Conservation (phyloP, 1,140 invertebrate species). For the Plodia interpunctella region DNA sequence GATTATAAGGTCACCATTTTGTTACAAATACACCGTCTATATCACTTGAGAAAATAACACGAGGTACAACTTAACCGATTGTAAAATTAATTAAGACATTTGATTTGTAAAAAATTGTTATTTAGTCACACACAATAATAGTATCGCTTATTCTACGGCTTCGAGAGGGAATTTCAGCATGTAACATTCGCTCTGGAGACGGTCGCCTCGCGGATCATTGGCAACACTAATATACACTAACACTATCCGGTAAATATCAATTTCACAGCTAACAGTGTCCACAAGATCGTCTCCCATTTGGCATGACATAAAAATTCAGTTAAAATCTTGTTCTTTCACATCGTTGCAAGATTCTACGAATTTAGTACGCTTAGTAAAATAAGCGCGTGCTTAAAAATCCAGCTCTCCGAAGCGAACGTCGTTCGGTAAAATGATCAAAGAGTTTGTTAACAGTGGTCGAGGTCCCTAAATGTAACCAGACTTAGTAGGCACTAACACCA, state of each 20-base stretch:
- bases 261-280: conserved; percentile 5
- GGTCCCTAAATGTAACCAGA: conserved; percentile 63
- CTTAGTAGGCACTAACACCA: conserved; percentile 71
- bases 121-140: conserved; percentile 63
- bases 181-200: conserved; percentile 8
- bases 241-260: conserved; percentile 12
- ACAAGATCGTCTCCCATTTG: conserved; percentile 7
- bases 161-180: conserved; percentile 50
- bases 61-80: conserved; percentile 44
- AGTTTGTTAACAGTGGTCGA: conserved; percentile 66
- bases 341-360: conserved; percentile 54
- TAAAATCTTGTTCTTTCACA: conserved; percentile 44
- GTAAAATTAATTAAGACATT: conserved; percentile 51
- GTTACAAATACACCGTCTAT: conserved; percentile 60
- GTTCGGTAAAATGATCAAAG: conserved; percentile 66
- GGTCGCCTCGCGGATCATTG: conserved; percentile 8
- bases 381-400: conserved; percentile 38
- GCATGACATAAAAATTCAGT: conserved; percentile 37
- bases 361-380: conserved; percentile 25
- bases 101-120: conserved; percentile 67
- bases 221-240: conserved; percentile 14
- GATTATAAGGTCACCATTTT: conserved; percentile 68
- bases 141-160: conserved; percentile 57
- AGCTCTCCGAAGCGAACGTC: conserved; percentile 48
- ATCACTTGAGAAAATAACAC: conserved; percentile 66